phyloP scores from a whole-genome alignment of 2,113 vertebrate species.

The Aphelocoma coerulescens region DNA sequence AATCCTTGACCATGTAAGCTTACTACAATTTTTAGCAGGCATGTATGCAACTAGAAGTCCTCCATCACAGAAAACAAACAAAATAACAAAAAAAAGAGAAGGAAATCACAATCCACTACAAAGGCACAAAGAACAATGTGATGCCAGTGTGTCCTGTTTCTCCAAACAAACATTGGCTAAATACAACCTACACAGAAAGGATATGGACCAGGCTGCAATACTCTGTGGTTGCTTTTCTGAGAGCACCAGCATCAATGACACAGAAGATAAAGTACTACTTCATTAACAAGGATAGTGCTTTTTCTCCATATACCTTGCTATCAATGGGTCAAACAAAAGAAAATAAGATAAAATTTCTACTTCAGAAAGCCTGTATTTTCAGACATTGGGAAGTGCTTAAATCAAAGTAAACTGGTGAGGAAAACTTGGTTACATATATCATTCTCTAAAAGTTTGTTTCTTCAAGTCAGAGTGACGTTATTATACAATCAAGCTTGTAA shows the following conservation, averaged over 20 bases:
- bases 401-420: not conserved
- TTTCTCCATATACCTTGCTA: not conserved
- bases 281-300: not conserved
- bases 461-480: conserved; percentile 24
- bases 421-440: not conserved
- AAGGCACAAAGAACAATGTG: not conserved
- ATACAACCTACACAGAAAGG: not conserved
- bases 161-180: not conserved
- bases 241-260: not conserved
- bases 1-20: not conserved
- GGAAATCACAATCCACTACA: not conserved
- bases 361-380: not conserved
- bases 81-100: not conserved
- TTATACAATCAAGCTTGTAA: conserved; percentile 37
- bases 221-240: not conserved
- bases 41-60: not conserved
- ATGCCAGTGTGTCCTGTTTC: not conserved
- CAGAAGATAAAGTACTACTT: not conserved
- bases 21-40: not conserved
- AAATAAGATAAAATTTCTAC: not conserved
- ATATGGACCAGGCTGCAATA: not conserved
- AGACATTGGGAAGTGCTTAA: not conserved
- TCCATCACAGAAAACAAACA: not conserved
- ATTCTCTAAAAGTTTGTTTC: conserved; percentile 17
- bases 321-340: not conserved